Evolutionary conservation across 2,888 invertebrate species (phyloP), one percentile per base, ranked within the genome.

Genomic region (Deilephila elpenor): DNA sequence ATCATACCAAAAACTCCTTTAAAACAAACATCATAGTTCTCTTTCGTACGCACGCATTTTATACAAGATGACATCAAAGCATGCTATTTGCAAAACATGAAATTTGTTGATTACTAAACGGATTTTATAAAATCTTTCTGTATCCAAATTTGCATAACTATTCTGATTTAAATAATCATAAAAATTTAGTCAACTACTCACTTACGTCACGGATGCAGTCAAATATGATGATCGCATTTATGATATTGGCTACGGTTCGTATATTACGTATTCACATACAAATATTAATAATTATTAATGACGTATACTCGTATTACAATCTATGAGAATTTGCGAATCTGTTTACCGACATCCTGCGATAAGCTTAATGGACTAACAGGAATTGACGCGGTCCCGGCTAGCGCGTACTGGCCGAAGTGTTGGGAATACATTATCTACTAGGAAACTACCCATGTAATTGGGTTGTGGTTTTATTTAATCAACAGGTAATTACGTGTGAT

Each of bases 381-480:
- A 67, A 67, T 51, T 5, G 11, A 7, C 19, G 37, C 17, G 20
- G 6, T 25, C 20, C 14, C 34, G 34, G 7, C 64, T 44, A 1
- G 14, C 51, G 67, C 11, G 17, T 14, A 25, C 25, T 5, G 17
- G 25, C 14, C 17, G 20, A 25, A 25, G 20, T 20, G 14, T 25
- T 25, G 67, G 51, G 5, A 51, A 51, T 25, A 17, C 37, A 1
- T 64, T 51, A 67, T 44, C 67, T 44, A 44, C 6, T 29, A 51
- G 67, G 67, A 67, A 51, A 67, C 51, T 51, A 67, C 67, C 51
- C 14, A 5, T 67, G 67, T 51, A 67, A 25, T 67, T 67, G 44
- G 14, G n/a, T 67, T 67, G 67, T 17, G 67, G 67, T 67, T 67
- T 51, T 67, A 7, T 34, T 51, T 29, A 67, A 25, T 25, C 44